Percentiles rank a stretch among this genome's conserved stretches.
Conservation (phyloP, 2,797 vertebrate species). For the Cossypha heuglini region DNA sequence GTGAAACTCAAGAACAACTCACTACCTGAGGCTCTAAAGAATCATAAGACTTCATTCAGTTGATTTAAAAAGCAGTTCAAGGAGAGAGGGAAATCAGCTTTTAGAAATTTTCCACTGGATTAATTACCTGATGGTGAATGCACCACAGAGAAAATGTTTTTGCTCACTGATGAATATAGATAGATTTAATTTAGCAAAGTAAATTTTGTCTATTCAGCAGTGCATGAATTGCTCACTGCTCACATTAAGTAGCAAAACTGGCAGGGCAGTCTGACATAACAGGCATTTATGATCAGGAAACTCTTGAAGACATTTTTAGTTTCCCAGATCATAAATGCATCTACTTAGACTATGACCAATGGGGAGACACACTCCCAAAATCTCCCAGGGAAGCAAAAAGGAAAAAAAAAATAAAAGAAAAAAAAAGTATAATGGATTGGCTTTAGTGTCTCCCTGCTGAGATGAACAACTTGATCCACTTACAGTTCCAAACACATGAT, state of each 20-base stretch:
- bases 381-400: neutral
- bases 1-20: neutral
- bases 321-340: constrained; percentile 42
- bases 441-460: constrained; percentile 76
- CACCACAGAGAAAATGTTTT: constrained; percentile 18
- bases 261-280: constrained; percentile 47
- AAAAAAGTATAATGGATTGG: constrained; percentile 72
- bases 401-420: neutral
- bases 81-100: constrained; percentile 6
- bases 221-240: constrained; percentile 47
- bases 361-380: constrained; percentile 8
- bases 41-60: neutral
- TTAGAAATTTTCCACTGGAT: constrained; percentile 56
- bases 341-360: constrained; percentile 30
- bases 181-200: constrained; percentile 65
- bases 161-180: constrained; percentile 42
- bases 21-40: neutral
- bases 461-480: constrained; percentile 79
- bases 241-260: constrained; percentile 29
- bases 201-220: constrained; percentile 43
- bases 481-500: constrained; percentile 79
- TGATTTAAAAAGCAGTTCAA: neutral
- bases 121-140: constrained; percentile 50
- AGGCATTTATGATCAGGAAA: constrained; percentile 20
- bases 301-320: constrained; percentile 29